Evolutionary conservation across 2,888 invertebrate genomes (phyloP).

Genomic region (Synanthedon formicaeformis): DNA sequence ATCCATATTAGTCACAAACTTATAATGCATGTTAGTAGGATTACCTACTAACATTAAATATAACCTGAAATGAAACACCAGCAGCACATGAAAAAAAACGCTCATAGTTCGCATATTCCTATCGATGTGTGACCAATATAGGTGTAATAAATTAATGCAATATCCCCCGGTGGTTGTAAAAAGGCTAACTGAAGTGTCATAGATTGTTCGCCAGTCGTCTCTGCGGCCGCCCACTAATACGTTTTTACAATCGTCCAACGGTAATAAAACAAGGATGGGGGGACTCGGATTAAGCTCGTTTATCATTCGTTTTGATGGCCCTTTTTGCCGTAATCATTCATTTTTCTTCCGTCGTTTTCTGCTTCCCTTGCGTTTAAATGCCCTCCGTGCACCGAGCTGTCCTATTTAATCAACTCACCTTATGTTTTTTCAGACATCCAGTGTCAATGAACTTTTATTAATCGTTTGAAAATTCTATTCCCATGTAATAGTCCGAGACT

Average conservation of each 20-base stretch:
- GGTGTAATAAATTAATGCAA: constrained; percentile 42
- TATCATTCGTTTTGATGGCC: constrained; percentile 70
- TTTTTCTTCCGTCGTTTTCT: constrained; percentile 67
- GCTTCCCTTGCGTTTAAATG: constrained; percentile 62
- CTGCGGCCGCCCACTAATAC: constrained; percentile 46
- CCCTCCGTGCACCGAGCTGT: constrained; percentile 46
- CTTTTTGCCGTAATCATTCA: constrained; percentile 70
- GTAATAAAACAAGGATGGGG: constrained; percentile 67
- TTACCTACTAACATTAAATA: no score
- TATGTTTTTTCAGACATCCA: constrained; percentile 1
- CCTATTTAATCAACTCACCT: constrained; percentile 47
- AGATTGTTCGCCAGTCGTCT: constrained; percentile 20
- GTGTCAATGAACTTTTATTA: neutral
- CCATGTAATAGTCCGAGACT: no score
- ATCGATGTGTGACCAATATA: constrained; percentile 22
- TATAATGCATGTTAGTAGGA: no score
- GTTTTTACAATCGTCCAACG: constrained; percentile 66
- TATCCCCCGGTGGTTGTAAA: constrained; percentile 44
- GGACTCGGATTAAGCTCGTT: constrained; percentile 64
- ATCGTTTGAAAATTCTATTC: no score
- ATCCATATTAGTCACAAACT: no score
- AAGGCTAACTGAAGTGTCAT: constrained; percentile 53
- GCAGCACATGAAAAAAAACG: no score
- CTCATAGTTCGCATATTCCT: no score
- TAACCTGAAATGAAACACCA: no score